These are phyloP conservation scores for Rhingia rostrata DNA, from an alignment of 2,888 invertebrate genomes.

Conservation along the genomic window DNA sequence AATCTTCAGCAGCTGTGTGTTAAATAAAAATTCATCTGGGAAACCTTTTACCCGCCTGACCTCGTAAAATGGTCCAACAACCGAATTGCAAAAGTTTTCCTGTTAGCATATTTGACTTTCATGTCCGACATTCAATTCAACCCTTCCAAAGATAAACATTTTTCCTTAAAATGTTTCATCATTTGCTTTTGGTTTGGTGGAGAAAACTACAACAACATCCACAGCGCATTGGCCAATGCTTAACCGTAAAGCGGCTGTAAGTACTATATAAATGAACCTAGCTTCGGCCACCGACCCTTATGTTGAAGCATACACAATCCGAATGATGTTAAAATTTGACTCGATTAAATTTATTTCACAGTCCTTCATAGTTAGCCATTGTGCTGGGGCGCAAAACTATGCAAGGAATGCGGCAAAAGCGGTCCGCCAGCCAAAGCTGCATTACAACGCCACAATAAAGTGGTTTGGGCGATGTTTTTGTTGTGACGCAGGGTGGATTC, in stretches of 20 bases:
- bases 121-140: conserved; percentile 33
- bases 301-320: conserved; percentile 21
- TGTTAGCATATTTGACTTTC: conserved; percentile 48
- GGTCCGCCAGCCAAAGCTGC: conserved; percentile 31
- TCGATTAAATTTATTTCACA: conserved; percentile 71
- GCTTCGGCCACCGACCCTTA: conserved; percentile 4
- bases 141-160: conserved; percentile 31
- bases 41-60: conserved; percentile 11
- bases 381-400: conserved; percentile 46
- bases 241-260: conserved; percentile 48
- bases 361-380: conserved; percentile 56
- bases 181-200: conserved; percentile 22
- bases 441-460: conserved; percentile 50
- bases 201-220: conserved; percentile 22
- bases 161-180: conserved; percentile 30
- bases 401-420: conserved; percentile 64
- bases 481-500: conserved; percentile 31
- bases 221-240: conserved; percentile 36
- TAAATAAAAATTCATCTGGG: background rate
- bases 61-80: conserved; percentile 13
- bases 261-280: conserved; percentile 50
- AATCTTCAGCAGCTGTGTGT: background rate
- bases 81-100: conserved; percentile 48
- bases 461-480: conserved; percentile 31
- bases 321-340: conserved; percentile 72